Evolutionary conservation across 2,888 invertebrate species (phyloP).

Genomic region (Platynereis dumerilii): DNA sequence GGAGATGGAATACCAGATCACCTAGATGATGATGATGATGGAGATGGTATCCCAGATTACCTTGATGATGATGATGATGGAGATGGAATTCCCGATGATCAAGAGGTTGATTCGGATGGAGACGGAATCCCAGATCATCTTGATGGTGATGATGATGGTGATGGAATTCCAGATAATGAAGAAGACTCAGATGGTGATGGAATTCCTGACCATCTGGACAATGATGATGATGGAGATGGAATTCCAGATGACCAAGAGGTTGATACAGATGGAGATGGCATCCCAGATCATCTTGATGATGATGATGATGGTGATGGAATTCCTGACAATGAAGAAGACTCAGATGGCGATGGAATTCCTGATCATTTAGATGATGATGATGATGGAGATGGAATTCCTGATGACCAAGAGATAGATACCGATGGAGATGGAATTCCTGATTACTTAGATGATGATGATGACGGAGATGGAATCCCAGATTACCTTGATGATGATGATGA

Average conservation of each 20-base stretch:
- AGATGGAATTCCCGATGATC: conserved; percentile 46
- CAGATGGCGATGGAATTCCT: conserved; percentile 34
- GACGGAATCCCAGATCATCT: conserved; percentile 53
- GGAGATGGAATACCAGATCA: conserved; percentile 50
- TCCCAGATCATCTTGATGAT: conserved; percentile 27
- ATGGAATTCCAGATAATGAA: conserved; percentile 37
- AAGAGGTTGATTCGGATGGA: conserved; percentile 45
- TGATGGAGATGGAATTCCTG: conserved; percentile 50
- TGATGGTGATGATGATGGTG: conserved; percentile 43
- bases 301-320: conserved; percentile 50
- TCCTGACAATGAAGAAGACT: conserved; percentile 43
- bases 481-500: too few relatives aligned
- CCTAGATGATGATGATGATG: conserved; percentile 31
- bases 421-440: conserved; percentile 40
- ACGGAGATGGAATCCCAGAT: too few relatives aligned
- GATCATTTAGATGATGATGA: conserved; percentile 37
- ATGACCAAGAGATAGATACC: conserved; percentile 39
- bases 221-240: conserved; percentile 43
- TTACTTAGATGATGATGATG: too few relatives aligned
- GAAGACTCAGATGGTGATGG: conserved; percentile 44
- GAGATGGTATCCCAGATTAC: conserved; percentile 36
- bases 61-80: conserved; percentile 47
- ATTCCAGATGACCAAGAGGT: conserved; percentile 39
- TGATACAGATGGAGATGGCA: conserved; percentile 30
- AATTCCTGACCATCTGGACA: conserved; percentile 53